Evolutionary conservation across 1,140 invertebrate genomes (phyloP).

Genomic region (Microplitis demolitor): DNA sequence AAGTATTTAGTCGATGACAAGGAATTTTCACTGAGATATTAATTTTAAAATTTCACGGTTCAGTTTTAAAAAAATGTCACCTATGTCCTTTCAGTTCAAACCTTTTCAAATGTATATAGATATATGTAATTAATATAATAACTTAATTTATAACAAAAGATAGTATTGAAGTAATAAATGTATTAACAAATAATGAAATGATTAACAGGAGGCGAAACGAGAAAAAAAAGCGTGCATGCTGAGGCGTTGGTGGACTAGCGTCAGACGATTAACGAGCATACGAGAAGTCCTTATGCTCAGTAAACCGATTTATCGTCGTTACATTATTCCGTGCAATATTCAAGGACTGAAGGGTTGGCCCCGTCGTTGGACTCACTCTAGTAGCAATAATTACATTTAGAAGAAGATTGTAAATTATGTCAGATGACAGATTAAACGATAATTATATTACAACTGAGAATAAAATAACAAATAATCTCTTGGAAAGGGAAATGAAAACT

Average conservation of each 20-base stretch:
- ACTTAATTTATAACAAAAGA: no score
- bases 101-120: no score
- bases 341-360: conserved; percentile 54
- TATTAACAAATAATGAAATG: not conserved
- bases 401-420: conserved; percentile 37
- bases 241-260: conserved; percentile 34
- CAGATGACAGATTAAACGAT: conserved; percentile 39
- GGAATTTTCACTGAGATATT: no score
- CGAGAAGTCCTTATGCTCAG: conserved; percentile 52
- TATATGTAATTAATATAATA: no score
- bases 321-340: conserved; percentile 44
- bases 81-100: no score
- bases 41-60: no score
- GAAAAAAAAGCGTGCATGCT: conserved; percentile 46
- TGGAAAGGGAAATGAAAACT: not conserved
- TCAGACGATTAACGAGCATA: conserved; percentile 31
- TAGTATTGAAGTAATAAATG: no score
- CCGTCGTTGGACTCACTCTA: conserved; percentile 52
- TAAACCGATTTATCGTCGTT: conserved; percentile 31
- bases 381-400: conserved; percentile 51
- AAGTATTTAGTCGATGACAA: no score
- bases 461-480: not conserved
- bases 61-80: no score
- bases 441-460: conserved; percentile 6
- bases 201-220: conserved; percentile 32